Base-by-base conservation (phyloP, 2,113 vertebrate species). In the Okapia johnstoni region DNA sequence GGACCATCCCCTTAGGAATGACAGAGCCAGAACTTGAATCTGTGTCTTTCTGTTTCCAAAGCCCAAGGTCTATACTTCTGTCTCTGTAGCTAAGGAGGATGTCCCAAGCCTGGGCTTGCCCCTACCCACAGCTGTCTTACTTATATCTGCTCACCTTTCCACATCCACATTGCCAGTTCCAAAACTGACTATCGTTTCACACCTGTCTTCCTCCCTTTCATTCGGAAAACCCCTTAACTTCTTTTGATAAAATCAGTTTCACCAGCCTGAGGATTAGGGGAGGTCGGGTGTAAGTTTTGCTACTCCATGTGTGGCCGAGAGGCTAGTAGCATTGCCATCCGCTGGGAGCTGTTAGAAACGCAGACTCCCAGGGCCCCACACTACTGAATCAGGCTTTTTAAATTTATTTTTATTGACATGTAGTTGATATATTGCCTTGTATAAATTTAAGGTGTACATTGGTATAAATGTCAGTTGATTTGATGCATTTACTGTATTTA, bases 241-340 rank as follows among this genome's bases (percentile, higher is more conserved):
- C 70, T 93, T 77, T 52, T 2, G n/a, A 55, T 60, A 50, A 25
- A n/a, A 15, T 16, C 36, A 11, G 3, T 81, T 46, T 88, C 66
- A 28, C 66, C 43, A 25, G 13, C 1, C 3, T 13, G 46, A 25
- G 10, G 3, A 40, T 25, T 26, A 92, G 58, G 54, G n/a, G 30
- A 50, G 40, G 16, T 2, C 3, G 2, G n/a, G 54, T 25, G 16
- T 28, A 30, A 2, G 50, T 5, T 23, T 25, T 25, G 50, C 80
- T 48, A 15, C 28, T 36, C 33, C 17, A 23, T 1, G 4, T 48
- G 57, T 28, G n/a, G 33, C 3, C 52, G 33, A 50, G 60, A 23
- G 26, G 7, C 85, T 21, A 13, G 30, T 12, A 9, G 46, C 15
- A 0, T 0, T 3, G 58, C 7, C 10, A 1, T 48, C 19, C 3